A percentile compares a stretch with the other conserved stretches of the same genome.
These are phyloP conservation scores for Alsophila aescularia DNA, from an alignment of 2,888 invertebrate genomes.

Conservation along the genomic window DNA sequence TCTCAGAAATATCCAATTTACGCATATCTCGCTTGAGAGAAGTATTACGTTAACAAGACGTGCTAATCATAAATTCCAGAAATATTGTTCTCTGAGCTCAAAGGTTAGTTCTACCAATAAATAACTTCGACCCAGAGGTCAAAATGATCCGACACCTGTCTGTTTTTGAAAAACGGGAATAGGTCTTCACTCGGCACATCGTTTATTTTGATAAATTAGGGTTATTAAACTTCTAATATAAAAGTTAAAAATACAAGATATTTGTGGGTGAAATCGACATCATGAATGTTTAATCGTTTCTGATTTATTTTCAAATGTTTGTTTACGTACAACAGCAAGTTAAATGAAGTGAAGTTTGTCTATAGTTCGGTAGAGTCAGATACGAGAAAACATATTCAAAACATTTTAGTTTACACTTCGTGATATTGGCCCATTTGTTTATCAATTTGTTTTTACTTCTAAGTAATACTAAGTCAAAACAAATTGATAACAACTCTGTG, in stretches of 20 bases:
- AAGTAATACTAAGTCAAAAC: not conserved
- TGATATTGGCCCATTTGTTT: not conserved
- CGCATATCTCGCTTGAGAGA: not conserved
- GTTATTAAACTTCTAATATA: conserved; percentile 24
- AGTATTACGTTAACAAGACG: conserved; percentile 39
- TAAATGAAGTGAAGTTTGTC: not conserved
- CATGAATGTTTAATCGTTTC: conserved; percentile 11
- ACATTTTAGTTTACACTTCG: not conserved
- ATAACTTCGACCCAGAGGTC: conserved; percentile 60
- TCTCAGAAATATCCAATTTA: conserved; percentile 8
- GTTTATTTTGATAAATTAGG: conserved; percentile 41
- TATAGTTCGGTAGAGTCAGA: not conserved
- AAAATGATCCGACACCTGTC: conserved; percentile 49
- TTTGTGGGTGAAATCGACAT: conserved; percentile 10
- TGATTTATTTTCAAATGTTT: conserved; percentile 13
- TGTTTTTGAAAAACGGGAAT: conserved; percentile 51
- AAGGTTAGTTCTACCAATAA: conserved; percentile 50
- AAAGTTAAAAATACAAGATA: conserved; percentile 18
- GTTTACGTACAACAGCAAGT: not conserved
- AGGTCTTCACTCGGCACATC: conserved; percentile 34
- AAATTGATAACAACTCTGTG: no score
- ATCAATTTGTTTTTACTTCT: not conserved
- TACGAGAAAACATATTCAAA: not conserved
- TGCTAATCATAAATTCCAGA: conserved; percentile 41
- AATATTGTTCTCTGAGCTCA: conserved; percentile 46